Evolutionary conservation across 2,797 vertebrate species (phyloP).

Genomic region (Florisuga fusca): DNA sequence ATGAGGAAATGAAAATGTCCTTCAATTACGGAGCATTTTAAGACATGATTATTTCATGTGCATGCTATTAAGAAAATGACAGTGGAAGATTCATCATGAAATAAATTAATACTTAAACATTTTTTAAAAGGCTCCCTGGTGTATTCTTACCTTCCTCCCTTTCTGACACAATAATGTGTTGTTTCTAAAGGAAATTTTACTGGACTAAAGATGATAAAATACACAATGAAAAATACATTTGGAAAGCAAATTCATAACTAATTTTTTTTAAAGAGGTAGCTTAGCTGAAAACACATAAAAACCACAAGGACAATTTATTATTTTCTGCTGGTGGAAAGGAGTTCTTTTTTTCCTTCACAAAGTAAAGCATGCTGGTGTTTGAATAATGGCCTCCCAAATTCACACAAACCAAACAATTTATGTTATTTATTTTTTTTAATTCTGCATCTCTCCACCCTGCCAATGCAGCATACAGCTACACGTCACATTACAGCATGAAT

Average conservation of each 20-base stretch:
- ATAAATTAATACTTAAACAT: constrained; percentile 81
- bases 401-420: constrained; percentile 27
- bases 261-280: constrained; percentile 15
- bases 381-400: constrained; percentile 60
- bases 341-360: not conserved
- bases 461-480: not conserved
- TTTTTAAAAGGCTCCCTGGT: constrained; percentile 75
- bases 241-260: constrained; percentile 72
- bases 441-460: not conserved
- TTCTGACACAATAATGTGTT: constrained; percentile 69
- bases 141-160: constrained; percentile 62
- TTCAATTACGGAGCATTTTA: constrained; percentile 77
- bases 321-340: constrained; percentile 22
- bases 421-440: not conserved
- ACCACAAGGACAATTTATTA: constrained; percentile 60
- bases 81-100: constrained; percentile 79
- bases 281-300: constrained; percentile 58
- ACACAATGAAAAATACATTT: constrained; percentile 65
- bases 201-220: constrained; percentile 70
- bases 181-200: constrained; percentile 53
- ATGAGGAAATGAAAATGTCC: constrained; percentile 77
- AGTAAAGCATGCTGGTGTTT: constrained; percentile 32
- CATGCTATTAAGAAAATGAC: constrained; percentile 80
- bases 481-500: not conserved
- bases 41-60: constrained; percentile 82